Conservation (phyloP, 2,888 invertebrate genomes). For the Tipula unca region DNA sequence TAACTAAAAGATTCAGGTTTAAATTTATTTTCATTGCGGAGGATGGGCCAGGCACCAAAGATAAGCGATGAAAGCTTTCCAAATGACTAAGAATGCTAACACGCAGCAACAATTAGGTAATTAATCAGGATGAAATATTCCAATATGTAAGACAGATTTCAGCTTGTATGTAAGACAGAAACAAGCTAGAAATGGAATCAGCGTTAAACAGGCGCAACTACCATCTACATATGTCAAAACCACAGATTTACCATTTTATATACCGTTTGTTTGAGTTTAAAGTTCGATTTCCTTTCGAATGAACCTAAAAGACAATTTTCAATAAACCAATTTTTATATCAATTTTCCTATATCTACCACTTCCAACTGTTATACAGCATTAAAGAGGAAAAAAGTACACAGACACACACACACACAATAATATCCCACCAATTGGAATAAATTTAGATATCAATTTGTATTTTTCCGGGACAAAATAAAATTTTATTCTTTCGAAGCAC, state of each 20-base stretch:
- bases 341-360: conserved; percentile 1
- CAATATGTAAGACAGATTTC: too few species aligned
- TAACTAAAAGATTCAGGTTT: too few species aligned
- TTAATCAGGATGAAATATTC: too few species aligned
- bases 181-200: too few species aligned
- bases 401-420: background rate
- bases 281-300: background rate
- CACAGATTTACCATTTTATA: background rate
- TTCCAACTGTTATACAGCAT: background rate
- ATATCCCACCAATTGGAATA: conserved; percentile 14
- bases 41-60: too few species aligned
- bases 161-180: too few species aligned
- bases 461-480: background rate
- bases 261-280: conserved; percentile 8
- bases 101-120: too few species aligned
- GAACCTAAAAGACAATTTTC: background rate
- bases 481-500: background rate
- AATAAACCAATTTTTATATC: conserved; percentile 1
- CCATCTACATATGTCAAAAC: too few species aligned
- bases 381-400: background rate
- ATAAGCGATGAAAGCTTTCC: too few species aligned
- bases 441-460: conserved; percentile 14
- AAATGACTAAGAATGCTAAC: too few species aligned
- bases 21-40: too few species aligned
- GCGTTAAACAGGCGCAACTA: too few species aligned